Conservation (phyloP, 2,113 vertebrate genomes). For the Pterocles gutturalis region DNA sequence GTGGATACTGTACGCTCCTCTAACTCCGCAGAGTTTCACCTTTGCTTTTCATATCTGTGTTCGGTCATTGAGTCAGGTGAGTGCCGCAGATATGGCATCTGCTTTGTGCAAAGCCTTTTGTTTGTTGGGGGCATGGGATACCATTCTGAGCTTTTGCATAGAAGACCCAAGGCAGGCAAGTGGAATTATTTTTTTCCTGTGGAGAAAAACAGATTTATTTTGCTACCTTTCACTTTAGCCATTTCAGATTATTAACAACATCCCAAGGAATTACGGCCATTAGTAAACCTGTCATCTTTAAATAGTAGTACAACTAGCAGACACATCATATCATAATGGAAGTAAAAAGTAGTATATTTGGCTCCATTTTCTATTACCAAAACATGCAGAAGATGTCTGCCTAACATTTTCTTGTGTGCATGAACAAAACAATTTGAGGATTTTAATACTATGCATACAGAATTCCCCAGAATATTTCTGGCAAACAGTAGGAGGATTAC, state of each 20-base stretch:
- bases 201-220: not conserved
- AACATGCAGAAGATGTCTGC: not conserved
- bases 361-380: not conserved
- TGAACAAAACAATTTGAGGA: not conserved
- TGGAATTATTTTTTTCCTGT: not conserved
- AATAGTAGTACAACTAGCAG: not conserved
- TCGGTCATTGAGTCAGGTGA: not conserved
- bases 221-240: not conserved
- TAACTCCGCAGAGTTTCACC: not conserved
- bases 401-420: not conserved
- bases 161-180: not conserved
- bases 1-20: not conserved
- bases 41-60: not conserved
- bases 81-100: not conserved
- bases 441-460: not conserved
- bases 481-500: not conserved
- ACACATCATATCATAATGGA: accelerated
- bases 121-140: too few relatives aligned
- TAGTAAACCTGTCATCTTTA: not conserved
- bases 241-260: not conserved
- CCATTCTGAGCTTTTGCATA: not conserved
- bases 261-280: not conserved
- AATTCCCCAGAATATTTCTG: not conserved
- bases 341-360: not conserved
- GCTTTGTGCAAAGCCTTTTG: not conserved